Percentiles rank a stretch among this genome's conserved stretches.
Conservation (phyloP, 2,113 vertebrate species). For the Poeciliopsis prolifica region DNA sequence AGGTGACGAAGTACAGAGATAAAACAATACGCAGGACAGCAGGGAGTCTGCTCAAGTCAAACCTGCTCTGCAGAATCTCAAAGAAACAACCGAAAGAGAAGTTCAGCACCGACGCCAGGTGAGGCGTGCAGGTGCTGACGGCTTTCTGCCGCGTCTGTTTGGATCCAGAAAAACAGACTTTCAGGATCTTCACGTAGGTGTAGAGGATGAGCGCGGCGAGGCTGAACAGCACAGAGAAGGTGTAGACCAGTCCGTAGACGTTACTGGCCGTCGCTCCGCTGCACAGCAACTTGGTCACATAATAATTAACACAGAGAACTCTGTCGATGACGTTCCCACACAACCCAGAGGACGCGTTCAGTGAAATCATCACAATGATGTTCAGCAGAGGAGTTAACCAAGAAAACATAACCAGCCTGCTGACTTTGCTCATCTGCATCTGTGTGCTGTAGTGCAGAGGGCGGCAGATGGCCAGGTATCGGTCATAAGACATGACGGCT, state of each 20-base stretch:
- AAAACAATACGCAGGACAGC: neutral
- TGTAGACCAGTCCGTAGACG: conserved; percentile 28
- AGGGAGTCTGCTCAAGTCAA: conserved; percentile 5
- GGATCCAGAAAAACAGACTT: conserved; percentile 18
- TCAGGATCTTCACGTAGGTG: conserved; percentile 23
- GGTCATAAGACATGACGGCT: conserved; percentile 51
- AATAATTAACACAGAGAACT: conserved; percentile 61
- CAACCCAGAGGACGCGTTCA: conserved; percentile 29
- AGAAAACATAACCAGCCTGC: too few relatives aligned
- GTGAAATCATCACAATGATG: neutral
- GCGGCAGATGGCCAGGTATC: conserved; percentile 46
- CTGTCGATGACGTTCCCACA: conserved; percentile 61
- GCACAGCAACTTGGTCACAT: conserved; percentile 36
- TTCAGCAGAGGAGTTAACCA: too few relatives aligned
- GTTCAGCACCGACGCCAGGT: conserved; percentile 38
- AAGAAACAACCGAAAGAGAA: neutral
- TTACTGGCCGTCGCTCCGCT: conserved; percentile 46
- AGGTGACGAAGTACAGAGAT: conserved; percentile 8
- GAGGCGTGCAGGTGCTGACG: conserved; percentile 37
- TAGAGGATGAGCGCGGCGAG: neutral
- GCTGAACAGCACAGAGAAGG: neutral
- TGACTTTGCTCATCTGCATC: neutral
- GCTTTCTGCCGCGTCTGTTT: conserved; percentile 36
- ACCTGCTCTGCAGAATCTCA: neutral
- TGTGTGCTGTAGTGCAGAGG: conserved; percentile 26